Evolutionary conservation across 2,888 invertebrate genomes (phyloP).

Genomic region (Ophion ventricosus): DNA sequence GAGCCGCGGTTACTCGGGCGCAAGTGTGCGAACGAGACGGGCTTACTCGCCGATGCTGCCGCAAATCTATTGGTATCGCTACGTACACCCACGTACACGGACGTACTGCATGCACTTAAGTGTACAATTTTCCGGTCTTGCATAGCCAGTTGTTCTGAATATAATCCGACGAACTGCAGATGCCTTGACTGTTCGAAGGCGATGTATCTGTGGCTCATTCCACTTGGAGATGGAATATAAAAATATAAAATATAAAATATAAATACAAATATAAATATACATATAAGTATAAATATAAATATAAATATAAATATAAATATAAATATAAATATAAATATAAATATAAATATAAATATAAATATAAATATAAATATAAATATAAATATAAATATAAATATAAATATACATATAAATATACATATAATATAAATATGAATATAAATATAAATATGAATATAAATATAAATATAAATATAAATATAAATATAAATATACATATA

Average conservation of each 20-base stretch:
- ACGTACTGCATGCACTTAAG: not conserved
- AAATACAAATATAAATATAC: no score
- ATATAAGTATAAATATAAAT: no score
- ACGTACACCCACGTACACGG: not conserved
- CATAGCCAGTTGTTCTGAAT: conserved; percentile 1
- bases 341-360: no score
- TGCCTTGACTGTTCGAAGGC: not conserved
- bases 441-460: no score
- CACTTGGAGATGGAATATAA: not conserved
- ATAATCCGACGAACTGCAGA: not conserved
- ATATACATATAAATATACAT: no score
- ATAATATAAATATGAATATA: no score
- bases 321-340: no score
- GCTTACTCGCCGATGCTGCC: conserved; percentile 50
- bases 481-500: no score
- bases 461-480: no score
- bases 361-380: no score
- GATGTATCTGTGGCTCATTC: not conserved
- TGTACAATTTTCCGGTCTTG: not conserved
- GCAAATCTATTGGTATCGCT: conserved; percentile 33
- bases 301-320: not conserved
- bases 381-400: no score
- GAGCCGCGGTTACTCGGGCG: conserved; percentile 44
- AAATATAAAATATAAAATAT: no score
- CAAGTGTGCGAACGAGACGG: conserved; percentile 45